Percentiles rank a stretch among this genome's conserved stretches.
Evolutionary conservation across 1,140 invertebrate genomes (phyloP).

Genomic region (Drosophila truncata): DNA sequence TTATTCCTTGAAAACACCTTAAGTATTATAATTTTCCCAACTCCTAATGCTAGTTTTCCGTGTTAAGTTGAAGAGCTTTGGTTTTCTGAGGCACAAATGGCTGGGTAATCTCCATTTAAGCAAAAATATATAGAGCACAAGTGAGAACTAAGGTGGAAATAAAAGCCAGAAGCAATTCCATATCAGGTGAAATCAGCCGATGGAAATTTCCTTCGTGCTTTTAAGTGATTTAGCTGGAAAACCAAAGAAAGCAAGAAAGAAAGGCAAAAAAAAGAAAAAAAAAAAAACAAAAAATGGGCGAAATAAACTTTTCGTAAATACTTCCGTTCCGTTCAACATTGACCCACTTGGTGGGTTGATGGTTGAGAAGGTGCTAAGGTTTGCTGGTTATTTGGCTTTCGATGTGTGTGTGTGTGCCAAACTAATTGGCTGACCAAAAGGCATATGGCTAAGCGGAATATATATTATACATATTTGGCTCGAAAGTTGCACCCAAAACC

Average conservation of each 20-base stretch:
- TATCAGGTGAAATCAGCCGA: constrained; percentile 14
- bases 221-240: constrained; percentile 31
- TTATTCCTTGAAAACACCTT: background rate
- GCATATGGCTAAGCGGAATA: constrained; percentile 23
- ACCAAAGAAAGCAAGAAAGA: background rate
- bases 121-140: background rate
- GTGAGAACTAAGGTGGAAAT: background rate
- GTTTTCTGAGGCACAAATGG: background rate
- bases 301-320: constrained; percentile 68
- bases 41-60: background rate
- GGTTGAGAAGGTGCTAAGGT: background rate
- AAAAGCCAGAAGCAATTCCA: background rate
- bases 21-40: no score
- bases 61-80: constrained; percentile 3
- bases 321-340: constrained; percentile 70
- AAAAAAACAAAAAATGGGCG: constrained; percentile 39
- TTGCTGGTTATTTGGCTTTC: background rate
- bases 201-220: constrained; percentile 41
- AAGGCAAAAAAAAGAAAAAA: constrained; percentile 36
- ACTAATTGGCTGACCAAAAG: constrained; percentile 48
- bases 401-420: background rate
- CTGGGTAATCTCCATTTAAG: constrained; percentile 20
- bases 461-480: constrained; percentile 10
- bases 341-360: constrained; percentile 65
- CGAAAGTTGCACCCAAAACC: constrained; percentile 34